These are phyloP conservation scores for Potorous gilbertii DNA, from an alignment of 2,797 vertebrate species.

Conservation along the genomic window DNA sequence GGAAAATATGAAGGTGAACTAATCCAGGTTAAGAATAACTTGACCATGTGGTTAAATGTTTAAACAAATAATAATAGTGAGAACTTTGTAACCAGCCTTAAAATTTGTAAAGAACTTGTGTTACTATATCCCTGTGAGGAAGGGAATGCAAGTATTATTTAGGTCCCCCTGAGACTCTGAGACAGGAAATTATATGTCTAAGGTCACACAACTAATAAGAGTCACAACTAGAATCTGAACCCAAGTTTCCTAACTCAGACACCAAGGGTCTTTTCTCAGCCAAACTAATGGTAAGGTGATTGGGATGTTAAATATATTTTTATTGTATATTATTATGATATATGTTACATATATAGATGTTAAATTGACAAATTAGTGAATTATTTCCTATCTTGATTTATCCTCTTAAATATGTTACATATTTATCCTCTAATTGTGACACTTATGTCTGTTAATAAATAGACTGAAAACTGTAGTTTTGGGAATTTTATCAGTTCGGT, in stretches of 20 bases:
- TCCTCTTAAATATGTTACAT: background rate
- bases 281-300: background rate
- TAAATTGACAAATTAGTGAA: background rate
- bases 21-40: conserved; percentile 30
- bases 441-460: conserved; percentile 33
- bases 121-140: background rate
- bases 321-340: too few species aligned
- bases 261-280: conserved; percentile 2
- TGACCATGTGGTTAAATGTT: background rate
- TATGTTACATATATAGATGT: background rate
- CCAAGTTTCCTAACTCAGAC: background rate
- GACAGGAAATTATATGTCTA: background rate
- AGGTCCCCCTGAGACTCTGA: background rate
- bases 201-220: background rate
- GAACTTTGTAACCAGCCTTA: background rate
- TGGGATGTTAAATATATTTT: too few species aligned
- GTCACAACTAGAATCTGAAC: background rate
- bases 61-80: background rate
- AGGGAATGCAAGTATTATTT: background rate
- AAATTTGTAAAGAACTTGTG: background rate
- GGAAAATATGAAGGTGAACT: conserved; percentile 26
- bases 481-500: background rate
- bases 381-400: conserved; percentile 21
- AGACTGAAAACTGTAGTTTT: background rate
- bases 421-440: conserved; percentile 24